These are phyloP conservation scores for Nebria ingens DNA, from an alignment of 1,140 invertebrate species.

Conservation along the genomic window DNA sequence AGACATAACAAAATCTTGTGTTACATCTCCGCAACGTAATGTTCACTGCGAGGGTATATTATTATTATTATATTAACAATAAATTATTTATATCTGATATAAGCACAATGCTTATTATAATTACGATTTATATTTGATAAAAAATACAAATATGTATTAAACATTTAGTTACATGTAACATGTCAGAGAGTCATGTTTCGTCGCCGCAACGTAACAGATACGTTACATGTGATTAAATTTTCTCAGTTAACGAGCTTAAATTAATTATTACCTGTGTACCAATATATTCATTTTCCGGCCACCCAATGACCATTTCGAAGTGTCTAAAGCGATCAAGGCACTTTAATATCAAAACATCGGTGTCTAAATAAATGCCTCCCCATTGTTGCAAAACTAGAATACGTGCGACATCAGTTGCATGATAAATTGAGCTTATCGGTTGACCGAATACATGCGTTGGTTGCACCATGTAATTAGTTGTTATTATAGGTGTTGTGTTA, in stretches of 20 bases:
- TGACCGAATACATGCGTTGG: constrained; percentile 29
- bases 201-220: no score
- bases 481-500: constrained; percentile 14
- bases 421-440: constrained; percentile 29
- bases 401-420: constrained; percentile 32
- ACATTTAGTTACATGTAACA: no score
- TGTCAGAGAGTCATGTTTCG: no score
- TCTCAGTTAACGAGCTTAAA: no score
- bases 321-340: constrained; percentile 30
- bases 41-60: no score
- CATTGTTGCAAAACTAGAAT: constrained; percentile 28
- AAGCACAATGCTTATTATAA: background rate
- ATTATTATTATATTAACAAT: no score
- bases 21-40: no score
- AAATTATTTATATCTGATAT: no score
- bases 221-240: no score
- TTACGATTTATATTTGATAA: background rate
- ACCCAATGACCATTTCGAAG: constrained; percentile 35
- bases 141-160: constrained; percentile 11
- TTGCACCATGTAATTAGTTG: constrained; percentile 13
- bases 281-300: constrained; percentile 27
- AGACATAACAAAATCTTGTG: no score
- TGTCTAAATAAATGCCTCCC: constrained; percentile 37
- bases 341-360: constrained; percentile 32
- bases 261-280: constrained; percentile 25